Evolutionary conservation across 2,797 vertebrate species (phyloP).

Genomic region (Gastrophryne carolinensis): DNA sequence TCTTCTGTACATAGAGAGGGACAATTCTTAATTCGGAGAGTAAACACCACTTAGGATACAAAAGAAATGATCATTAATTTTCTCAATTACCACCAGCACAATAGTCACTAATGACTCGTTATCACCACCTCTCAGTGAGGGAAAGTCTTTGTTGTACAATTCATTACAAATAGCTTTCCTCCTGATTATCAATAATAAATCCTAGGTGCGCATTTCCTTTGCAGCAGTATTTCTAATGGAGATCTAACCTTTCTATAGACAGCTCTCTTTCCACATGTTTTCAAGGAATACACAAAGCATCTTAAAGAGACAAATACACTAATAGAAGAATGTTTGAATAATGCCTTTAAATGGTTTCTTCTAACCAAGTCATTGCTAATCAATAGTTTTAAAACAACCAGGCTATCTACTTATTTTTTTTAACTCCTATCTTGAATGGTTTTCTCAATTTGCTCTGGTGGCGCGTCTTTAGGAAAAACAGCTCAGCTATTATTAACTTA

Average conservation of each 20-base stretch:
- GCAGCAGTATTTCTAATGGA: conserved; percentile 24
- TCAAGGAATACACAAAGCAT: not conserved
- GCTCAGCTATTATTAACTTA: too few species aligned
- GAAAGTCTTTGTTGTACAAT: conserved; percentile 71
- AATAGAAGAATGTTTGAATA: too few species aligned
- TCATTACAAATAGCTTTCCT: conserved; percentile 77
- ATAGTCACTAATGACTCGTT: conserved; percentile 78
- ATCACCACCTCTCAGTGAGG: conserved; percentile 74
- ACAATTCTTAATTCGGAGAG: conserved; percentile 32
- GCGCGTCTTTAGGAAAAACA: too few species aligned
- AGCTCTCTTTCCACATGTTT: not conserved
- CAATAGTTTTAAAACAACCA: too few species aligned
- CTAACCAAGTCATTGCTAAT: too few species aligned
- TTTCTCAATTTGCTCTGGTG: too few species aligned
- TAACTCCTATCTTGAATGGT: too few species aligned
- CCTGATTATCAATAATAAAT: conserved; percentile 75
- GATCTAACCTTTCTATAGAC: conserved; percentile 20
- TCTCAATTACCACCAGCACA: conserved; percentile 74
- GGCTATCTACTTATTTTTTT: too few species aligned
- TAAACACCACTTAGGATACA: conserved; percentile 46
- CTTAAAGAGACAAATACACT: too few species aligned
- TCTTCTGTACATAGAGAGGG: conserved; percentile 30
- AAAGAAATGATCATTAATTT: conserved; percentile 77
- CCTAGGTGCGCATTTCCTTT: conserved; percentile 67
- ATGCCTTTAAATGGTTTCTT: too few species aligned